phyloP scores from a whole-genome alignment of 37 sponge, comb jelly and placozoan species.

The Beroe forskalii region DNA sequence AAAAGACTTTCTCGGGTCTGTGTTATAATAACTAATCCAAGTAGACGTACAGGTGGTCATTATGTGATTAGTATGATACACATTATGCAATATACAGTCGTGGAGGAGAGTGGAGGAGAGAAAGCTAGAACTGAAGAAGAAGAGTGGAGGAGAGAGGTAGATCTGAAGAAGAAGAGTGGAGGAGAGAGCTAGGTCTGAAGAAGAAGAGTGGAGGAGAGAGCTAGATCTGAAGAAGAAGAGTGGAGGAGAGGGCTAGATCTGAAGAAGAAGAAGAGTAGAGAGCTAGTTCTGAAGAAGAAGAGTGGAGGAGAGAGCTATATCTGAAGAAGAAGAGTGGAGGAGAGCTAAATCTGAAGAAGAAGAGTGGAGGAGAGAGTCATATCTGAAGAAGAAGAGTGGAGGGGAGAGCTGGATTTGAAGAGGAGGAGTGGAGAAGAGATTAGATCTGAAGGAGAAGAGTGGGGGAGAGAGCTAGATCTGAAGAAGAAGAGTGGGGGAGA shows the following conservation, averaged over 20 bases:
- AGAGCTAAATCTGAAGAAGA: neutral
- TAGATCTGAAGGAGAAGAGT: neutral
- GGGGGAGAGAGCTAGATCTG: neutral
- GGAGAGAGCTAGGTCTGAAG: neutral
- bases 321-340: neutral
- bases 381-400: neutral
- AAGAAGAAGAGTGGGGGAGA: constrained; percentile 24
- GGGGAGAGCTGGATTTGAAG: neutral
- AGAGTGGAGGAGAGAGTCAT: neutral
- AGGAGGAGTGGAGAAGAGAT: neutral
- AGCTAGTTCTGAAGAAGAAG: neutral
- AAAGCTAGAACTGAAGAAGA: neutral
- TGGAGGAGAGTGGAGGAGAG: constrained; percentile 4
- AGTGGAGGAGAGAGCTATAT: neutral
- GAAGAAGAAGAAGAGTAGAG: neutral
- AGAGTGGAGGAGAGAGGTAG: constrained; percentile 18
- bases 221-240: neutral
- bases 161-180: neutral
- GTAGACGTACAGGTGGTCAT: no score
- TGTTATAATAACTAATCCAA: no score
- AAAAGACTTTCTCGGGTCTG: no score
- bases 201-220: neutral
- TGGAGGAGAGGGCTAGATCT: neutral
- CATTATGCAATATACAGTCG: no score
- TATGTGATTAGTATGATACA: no score